These are phyloP conservation scores for Cathartes aura DNA, from an alignment of 2,113 vertebrate genomes.

Conservation along the genomic window DNA sequence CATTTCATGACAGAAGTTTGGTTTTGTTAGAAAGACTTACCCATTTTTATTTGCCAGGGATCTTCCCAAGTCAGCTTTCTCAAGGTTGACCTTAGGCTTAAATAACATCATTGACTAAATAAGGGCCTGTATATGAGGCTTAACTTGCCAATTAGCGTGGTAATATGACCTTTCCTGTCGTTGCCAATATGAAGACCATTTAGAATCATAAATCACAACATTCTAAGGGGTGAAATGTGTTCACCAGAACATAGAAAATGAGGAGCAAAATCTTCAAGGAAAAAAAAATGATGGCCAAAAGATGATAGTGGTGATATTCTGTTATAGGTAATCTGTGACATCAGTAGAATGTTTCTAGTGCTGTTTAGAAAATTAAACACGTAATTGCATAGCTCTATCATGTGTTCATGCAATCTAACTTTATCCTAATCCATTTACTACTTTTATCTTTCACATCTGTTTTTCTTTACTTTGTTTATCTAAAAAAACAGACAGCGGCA, in stretches of 20 bases:
- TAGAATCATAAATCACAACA: neutral
- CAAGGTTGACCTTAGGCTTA: constrained; percentile 36
- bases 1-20: neutral
- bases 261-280: neutral
- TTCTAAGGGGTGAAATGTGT: neutral
- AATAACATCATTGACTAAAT: constrained; percentile 31
- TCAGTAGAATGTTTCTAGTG: neutral
- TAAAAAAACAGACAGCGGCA: neutral
- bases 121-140: neutral
- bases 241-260: neutral
- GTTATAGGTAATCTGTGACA: neutral
- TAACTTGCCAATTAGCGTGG: constrained; percentile 1
- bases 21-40: neutral
- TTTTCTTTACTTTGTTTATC: neutral
- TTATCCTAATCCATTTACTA: neutral
- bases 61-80: neutral
- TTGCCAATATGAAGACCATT: neutral
- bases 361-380: neutral
- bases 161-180: neutral
- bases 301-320: neutral
- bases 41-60: neutral
- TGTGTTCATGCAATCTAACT: neutral
- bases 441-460: neutral
- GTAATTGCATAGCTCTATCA: neutral
- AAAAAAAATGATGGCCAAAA: neutral